Evolutionary conservation across 2,888 invertebrate species (phyloP).

Genomic region (Lasioglossum lativentre): DNA sequence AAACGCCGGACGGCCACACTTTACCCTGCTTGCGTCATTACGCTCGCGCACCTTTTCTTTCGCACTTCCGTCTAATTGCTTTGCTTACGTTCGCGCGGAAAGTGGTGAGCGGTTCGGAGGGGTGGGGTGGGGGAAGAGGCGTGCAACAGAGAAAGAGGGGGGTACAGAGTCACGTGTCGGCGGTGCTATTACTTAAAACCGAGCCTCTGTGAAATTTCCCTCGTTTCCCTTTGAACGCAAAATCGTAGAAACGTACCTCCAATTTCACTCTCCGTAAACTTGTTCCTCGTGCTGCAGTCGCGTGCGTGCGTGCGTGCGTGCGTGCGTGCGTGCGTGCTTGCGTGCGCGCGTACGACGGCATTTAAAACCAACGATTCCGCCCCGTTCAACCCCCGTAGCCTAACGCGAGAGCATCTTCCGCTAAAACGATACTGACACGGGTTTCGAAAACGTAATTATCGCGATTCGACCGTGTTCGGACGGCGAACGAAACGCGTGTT

Average conservation of each 20-base stretch:
- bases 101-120: slow-evolving; percentile 2
- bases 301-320: background rate
- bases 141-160: background rate
- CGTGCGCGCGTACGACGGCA: background rate
- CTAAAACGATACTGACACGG: background rate
- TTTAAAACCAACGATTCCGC: background rate
- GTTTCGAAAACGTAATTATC: background rate
- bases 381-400: background rate
- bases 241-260: slow-evolving; percentile 62
- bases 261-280: slow-evolving; percentile 8
- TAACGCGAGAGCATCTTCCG: no score
- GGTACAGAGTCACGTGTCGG: slow-evolving; percentile 60
- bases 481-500: slow-evolving; percentile 29
- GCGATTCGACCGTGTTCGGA: background rate
- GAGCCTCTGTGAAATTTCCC: slow-evolving; percentile 56
- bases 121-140: background rate
- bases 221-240: slow-evolving; percentile 44
- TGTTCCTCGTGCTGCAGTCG: slow-evolving; percentile 10
- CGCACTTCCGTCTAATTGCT: slow-evolving; percentile 70
- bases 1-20: slow-evolving; percentile 72
- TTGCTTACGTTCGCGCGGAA: slow-evolving; percentile 57
- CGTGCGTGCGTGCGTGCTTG: background rate
- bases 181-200: slow-evolving; percentile 48
- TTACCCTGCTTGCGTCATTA: slow-evolving; percentile 58
- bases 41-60: slow-evolving; percentile 54